Evolutionary conservation across 2,797 vertebrate species (phyloP), one percentile per base, ranked within the genome.

Genomic region (Eleutherodactylus coqui): DNA sequence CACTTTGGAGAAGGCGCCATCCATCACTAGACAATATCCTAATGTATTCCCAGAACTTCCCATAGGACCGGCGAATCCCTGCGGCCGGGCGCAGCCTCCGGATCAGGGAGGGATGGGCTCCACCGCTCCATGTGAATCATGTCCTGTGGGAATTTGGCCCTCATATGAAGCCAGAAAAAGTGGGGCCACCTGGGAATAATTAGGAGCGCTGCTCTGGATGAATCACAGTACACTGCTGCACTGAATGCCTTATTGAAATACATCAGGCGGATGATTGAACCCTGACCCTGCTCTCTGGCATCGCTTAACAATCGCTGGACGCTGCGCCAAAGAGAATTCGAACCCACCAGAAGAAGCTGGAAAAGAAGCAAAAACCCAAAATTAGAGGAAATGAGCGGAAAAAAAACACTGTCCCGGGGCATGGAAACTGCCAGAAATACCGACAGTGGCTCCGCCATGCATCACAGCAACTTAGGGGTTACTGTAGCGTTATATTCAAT

Each of bases 221-320:
- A 87, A 81, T 88, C 49, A 58, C 62, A 38, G 41, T 47, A 43
- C 51, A 47, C 47, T 49, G 84, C 75, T 27, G 69, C 29, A 76
- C 77, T 88, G 51, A 82, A 82, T 85, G 88, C 85, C 77, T 88
- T 85, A 86, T 84, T 88, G 49, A 86, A 78, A 84, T 29, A 47
- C 69, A 78, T 86, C 77, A 77, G 82, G 55, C 82, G 82, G n/a
- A 77, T 72, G 34, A 79, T 49, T 87, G 85, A 85, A 64, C 84
- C 82, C 41, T 86, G 80, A 53, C 81, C 80, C 27, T 79, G 21
- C 51, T 75, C 72, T 75, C 47, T 77, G 83, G 83, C 83, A 69
- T n/a, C 45, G 17, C 92, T 94, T 92, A 92, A 16, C 19, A 11
- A 9, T 41, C 11, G 24, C 69, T 27, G 69, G 69, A 43, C 21